Evolutionary conservation across 2,888 invertebrate genomes (phyloP), one percentile per base, ranked within the genome.

Genomic region (Morinoia aosen): DNA sequence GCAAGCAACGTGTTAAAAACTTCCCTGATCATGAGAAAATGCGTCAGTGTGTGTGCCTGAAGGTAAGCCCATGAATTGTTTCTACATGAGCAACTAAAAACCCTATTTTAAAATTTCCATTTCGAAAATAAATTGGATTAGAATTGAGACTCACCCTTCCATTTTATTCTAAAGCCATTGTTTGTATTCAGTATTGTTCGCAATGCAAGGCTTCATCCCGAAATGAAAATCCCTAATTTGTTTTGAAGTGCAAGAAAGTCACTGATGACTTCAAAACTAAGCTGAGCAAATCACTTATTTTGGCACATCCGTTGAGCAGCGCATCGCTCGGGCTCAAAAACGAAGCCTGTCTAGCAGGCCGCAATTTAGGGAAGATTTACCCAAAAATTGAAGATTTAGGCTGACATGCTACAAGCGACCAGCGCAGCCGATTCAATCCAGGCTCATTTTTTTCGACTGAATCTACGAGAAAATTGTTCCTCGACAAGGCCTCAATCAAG

Each of bases 371-470:
- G 93, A 56, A 57, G 93, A 39, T 93, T 93, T 93, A 93, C 93
- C 93, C 57, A 93, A 93, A 93, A 93, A 93, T 93, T 93, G 93
- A 93, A 93, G 93, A 93, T 93, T 93, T 93, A 93, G 93, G 93
- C 57, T 93, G 93, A 57, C 93, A 93, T 93, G 93, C 93, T 93
- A 93, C 93, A 93, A 93, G 93, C 93, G 93, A 93, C 93, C 57
- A 93, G 40, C 93, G 57, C 93, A 39, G 93, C 56, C 93, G 93
- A 93, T 93, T 93, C 93, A 93, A 93, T 93, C 57, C 93, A 19
- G 93, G 19, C 16, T 57, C 39, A 93, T 56, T 93, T 93, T 93
- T 93, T 93, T 56, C 48, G 48, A n/a, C 48, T 48, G 57, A 57
- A n/a, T 57, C 93, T 93, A 33, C n/a, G 93, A 33, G 57, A 93